Base-by-base conservation (phyloP, 1,140 invertebrate genomes). In the Caerostris extrusa region DNA sequence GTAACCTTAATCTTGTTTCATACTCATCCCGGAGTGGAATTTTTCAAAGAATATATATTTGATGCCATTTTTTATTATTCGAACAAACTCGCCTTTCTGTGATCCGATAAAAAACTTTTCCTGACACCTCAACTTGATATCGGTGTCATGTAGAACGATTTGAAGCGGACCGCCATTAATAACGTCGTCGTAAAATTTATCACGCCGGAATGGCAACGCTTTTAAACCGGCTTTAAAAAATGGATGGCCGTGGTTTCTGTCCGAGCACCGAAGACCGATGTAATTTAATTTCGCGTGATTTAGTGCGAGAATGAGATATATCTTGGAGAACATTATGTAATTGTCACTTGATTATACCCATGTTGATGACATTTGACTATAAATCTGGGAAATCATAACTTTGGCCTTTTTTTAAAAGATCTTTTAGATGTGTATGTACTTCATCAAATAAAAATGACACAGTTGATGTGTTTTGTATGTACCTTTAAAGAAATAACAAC, bases 91-190 rank as follows among this genome's bases (percentile, higher is more conserved):
- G 4, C 58, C n/a, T 85, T 57, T 85, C 83, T 61, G 34, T 8
- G 86, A 88, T 88, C 86, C 60, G 86, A 88, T 88, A 88, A 88
- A n/a, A 88, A 88, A 88, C 86, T 88, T 88, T 64, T 64, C 55
- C 53, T 88, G 86, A 64, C 86, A 88, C 86, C 60, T 88, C 57
- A 64, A 53, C 58, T 61, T 64, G 34, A 61, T 88, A 88, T 67
- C 58, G 19, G 53, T 64, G 61, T 64, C 61, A 88, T 88, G 34
- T 64, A 88, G 86, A 57, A 85, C 83, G 55, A 17, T 19, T 85
- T 85, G 57, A 85, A 85, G 55, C 83, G 10, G 83, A 60, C 55
- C 7, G 34, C 86, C 61, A 88, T 88, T 57, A 88, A 88, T 88
- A 88, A 64, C 14, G 19, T 55, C 14, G 86, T 34, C 60, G 61